Evolutionary conservation across 2,888 invertebrate genomes (phyloP).

Genomic region (Hirtodrosophila histrioides): DNA sequence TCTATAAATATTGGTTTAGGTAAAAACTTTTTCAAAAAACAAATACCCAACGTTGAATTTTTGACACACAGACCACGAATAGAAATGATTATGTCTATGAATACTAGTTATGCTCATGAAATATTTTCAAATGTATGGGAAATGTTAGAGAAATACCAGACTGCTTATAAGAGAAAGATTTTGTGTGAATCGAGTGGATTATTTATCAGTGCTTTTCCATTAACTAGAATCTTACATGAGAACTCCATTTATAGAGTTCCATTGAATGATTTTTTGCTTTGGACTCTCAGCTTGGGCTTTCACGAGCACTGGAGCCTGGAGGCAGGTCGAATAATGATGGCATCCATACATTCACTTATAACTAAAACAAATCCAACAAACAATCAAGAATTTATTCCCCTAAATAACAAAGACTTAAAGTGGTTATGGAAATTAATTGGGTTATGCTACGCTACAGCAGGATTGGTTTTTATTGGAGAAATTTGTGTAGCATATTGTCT

Average conservation of each 20-base stretch:
- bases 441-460: background rate
- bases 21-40: background rate
- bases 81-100: background rate
- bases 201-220: background rate
- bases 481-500: background rate
- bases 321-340: background rate
- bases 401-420: slow-evolving; percentile 1
- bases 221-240: background rate
- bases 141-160: background rate
- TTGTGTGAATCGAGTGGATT: background rate
- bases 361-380: background rate
- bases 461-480: slow-evolving; percentile 16
- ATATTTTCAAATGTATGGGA: background rate
- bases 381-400: background rate
- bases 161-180: background rate
- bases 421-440: slow-evolving; percentile 25
- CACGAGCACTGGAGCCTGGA: background rate
- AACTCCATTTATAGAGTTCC: slow-evolving; percentile 2
- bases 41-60: too few species aligned
- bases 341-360: background rate
- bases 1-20: background rate
- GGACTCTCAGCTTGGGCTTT: slow-evolving; percentile 10
- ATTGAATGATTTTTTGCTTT: slow-evolving; percentile 4
- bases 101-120: slow-evolving; percentile 4
- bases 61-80: too few species aligned